Base-by-base conservation (phyloP, 2,888 invertebrate genomes). In the Ophonus ardosiacus region DNA sequence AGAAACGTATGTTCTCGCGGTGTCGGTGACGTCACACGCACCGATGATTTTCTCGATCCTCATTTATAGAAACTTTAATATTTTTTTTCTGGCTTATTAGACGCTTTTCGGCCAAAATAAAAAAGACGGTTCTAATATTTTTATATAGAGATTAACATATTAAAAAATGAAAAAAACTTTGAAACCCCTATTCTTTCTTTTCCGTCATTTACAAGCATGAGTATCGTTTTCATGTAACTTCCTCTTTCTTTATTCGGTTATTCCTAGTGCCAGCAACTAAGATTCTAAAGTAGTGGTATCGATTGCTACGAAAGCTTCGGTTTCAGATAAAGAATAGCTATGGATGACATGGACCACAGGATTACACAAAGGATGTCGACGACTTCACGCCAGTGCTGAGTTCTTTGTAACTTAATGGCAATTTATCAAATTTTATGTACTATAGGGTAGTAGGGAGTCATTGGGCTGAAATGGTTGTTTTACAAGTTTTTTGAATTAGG, bases 401-500 rank as follows among this genome's bases (percentile, higher is more conserved):
- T 17, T 18, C 59, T 18, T 18, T 61, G 59, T 18, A 61, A 61
- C 59, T 61, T 61, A 61, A 61, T 17, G 18, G 18, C 59, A 61
- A 61, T 61, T 61, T 61, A 61, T 61, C 59, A 17, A 61, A 61
- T 61, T 51, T 61, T 61, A 61, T 61, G n/a, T 61, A 61, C 59
- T 18, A 7, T 18, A 10, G 8, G 59, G 59, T 6, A 7, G 15
- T 18, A 10, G 8, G 59, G 59, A 15, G 15, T 17, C 6, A 61
- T 15, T 13, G n/a, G n/a, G n/a, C n/a, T 17, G 17, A 18, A 17
- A 15, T 10, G 18, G 15, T 61, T 15, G 15, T 61, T 61, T 17
- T 61, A 61, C 59, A 61, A 61, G 21, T 61, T 61, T 61, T 61
- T 4, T n/a, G 18, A 61, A 61, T 8, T 61, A 61, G 17, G 18